These are phyloP conservation scores for Eospalax fontanierii DNA, from an alignment of 2,797 vertebrate genomes.

Conservation along the genomic window DNA sequence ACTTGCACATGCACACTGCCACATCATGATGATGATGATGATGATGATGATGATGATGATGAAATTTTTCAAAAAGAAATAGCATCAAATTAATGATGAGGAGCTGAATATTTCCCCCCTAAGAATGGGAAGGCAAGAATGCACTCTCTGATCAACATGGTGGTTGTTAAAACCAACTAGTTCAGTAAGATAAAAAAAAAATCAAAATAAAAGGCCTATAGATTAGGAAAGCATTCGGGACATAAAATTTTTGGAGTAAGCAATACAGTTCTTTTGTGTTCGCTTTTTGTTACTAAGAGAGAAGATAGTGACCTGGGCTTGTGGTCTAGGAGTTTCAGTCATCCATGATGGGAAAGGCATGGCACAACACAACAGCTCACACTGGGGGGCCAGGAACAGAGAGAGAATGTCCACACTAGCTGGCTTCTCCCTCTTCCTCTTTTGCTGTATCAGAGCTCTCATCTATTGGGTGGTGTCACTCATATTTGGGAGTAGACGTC, in stretches of 20 bases:
- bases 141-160: background rate
- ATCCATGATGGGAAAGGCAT: background rate
- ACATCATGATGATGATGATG: no score
- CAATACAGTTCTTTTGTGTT: background rate
- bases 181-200: background rate
- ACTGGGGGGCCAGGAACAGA: background rate
- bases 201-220: background rate
- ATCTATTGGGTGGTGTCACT: background rate
- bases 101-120: background rate
- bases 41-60: no score
- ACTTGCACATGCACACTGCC: background rate
- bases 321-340: background rate
- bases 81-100: background rate
- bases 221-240: background rate
- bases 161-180: background rate
- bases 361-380: background rate
- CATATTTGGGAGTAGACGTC: background rate
- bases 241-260: constrained; percentile 43
- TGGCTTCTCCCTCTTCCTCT: background rate
- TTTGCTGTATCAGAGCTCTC: background rate
- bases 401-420: background rate
- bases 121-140: background rate
- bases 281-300: background rate
- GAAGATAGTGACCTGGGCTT: background rate
- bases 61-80: no score